Evolutionary conservation across 2,113 vertebrate genomes (phyloP).

Genomic region (Corythoichthys haematopterus): DNA sequence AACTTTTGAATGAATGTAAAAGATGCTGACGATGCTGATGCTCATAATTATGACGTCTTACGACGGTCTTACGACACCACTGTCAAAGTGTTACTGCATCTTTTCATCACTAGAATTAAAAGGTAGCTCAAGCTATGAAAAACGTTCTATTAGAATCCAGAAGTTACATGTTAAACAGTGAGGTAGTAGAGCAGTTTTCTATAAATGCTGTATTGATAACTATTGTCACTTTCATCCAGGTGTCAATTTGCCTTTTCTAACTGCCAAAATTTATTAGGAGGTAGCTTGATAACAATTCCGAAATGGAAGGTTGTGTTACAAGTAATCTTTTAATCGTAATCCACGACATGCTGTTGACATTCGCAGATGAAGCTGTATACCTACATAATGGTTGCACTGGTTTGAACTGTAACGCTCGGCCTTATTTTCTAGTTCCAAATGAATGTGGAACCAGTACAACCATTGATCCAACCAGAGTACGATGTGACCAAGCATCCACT

Average conservation of each 20-base stretch:
- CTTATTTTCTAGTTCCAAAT: conserved; percentile 29
- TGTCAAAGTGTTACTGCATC: too few species aligned
- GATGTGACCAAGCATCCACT: not conserved
- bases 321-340: conserved; percentile 10
- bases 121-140: conserved; percentile 1
- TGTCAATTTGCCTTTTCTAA: conserved; percentile 33
- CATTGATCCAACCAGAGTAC: not conserved
- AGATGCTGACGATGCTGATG: too few species aligned
- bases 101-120: conserved; percentile 11
- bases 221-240: conserved; percentile 13
- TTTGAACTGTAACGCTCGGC: conserved; percentile 18
- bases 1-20: too few species aligned
- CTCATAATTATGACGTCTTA: too few species aligned
- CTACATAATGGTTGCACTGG: conserved; percentile 10
- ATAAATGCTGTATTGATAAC: conserved; percentile 15
- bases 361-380: conserved; percentile 17
- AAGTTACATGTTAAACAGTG: conserved; percentile 15
- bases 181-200: conserved; percentile 27
- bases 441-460: conserved; percentile 23
- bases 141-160: conserved; percentile 19
- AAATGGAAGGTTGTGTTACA: conserved; percentile 9
- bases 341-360: conserved; percentile 16
- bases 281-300: conserved; percentile 15
- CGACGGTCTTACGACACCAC: too few species aligned
- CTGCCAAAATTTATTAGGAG: conserved; percentile 34